Base-by-base conservation (phyloP, 2,888 invertebrate species). In the Drosophila dives region DNA sequence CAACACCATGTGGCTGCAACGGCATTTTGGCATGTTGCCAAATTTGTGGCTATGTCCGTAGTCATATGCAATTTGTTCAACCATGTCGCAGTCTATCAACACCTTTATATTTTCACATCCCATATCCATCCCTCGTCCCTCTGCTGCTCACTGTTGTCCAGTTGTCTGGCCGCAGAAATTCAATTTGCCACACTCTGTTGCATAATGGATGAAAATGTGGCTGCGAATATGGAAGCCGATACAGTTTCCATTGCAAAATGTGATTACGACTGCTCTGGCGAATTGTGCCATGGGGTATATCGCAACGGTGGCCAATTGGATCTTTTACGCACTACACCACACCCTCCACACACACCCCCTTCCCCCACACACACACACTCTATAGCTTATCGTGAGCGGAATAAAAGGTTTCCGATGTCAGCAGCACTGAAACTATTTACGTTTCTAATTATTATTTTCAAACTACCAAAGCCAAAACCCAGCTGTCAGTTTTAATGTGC, bases 11-110 rank as follows among this genome's bases (percentile, higher is more conserved):
- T 56, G 59, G 74, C 65, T 34, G 62, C 71, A 72, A 23, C 53
- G 66, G 38, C 29, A 40, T 69, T 64, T 75, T 78, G 77, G 77
- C 71, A 78, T 71, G 56, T 64, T 75, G 77, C 77, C 77, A 79
- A 68, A 64, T 58, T 64, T 51, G 51, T 65, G 58, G 68, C 65
- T 60, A 56, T 61, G 33, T 40, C 62, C 51, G 51, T 48, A 63
- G 80, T 71, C 64, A 79, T 75, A 75, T 79, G 86, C 89, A 85
- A 85, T 88, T 85, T 83, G 84, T 85, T 80, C 83, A 70, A 68
- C 69, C 89, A 86, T 85, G 86, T 88, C 75, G 74, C 83, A 88
- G 89, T 86, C 83, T 73, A 89, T 85, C 86, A 85, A 86, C 85
- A 85, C 89, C 89, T 88, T 81, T 81, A 81, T 77, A 77, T 76